These are phyloP conservation scores for Psittacus erithacus DNA, from an alignment of 2,113 vertebrate species.

Conservation along the genomic window DNA sequence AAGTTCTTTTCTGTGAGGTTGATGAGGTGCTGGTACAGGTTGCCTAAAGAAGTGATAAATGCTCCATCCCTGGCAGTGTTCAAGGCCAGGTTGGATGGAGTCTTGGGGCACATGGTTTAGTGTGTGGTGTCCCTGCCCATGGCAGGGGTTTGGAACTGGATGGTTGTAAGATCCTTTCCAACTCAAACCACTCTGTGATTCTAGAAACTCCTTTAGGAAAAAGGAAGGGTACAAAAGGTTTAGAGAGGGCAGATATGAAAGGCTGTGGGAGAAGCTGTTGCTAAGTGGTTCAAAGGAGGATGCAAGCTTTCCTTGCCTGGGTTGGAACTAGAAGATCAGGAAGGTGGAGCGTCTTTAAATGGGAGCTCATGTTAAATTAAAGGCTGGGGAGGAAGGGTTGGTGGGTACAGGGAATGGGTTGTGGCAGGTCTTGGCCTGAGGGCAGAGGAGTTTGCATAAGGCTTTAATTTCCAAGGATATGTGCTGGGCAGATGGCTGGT, in stretches of 20 bases:
- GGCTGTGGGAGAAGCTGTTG: neutral
- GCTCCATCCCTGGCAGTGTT: neutral
- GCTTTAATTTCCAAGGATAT: slow-evolving; percentile 15
- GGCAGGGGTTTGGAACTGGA: neutral
- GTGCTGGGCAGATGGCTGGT: slow-evolving; percentile 15
- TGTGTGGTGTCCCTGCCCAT: neutral
- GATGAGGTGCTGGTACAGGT: neutral
- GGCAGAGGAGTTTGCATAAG: slow-evolving; percentile 23
- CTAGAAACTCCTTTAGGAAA: neutral
- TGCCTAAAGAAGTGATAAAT: neutral
- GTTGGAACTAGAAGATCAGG: neutral
- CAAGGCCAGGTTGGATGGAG: neutral
- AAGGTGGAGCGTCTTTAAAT: neutral
- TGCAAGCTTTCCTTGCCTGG: neutral
- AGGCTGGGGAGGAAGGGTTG: neutral
- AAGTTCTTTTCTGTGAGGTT: neutral
- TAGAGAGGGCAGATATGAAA: neutral
- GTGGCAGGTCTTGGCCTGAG: slow-evolving; percentile 13
- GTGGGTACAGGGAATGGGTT: neutral
- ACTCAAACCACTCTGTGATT: neutral
- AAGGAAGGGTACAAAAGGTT: neutral
- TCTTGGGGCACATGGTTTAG: neutral
- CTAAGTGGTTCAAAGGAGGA: neutral
- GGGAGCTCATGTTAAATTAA: neutral
- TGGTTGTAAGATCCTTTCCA: neutral